A percentile compares a stretch with the other conserved stretches of the same genome.
Conservation (phyloP, 2,113 vertebrate species). For the Amblyornis subalaris region DNA sequence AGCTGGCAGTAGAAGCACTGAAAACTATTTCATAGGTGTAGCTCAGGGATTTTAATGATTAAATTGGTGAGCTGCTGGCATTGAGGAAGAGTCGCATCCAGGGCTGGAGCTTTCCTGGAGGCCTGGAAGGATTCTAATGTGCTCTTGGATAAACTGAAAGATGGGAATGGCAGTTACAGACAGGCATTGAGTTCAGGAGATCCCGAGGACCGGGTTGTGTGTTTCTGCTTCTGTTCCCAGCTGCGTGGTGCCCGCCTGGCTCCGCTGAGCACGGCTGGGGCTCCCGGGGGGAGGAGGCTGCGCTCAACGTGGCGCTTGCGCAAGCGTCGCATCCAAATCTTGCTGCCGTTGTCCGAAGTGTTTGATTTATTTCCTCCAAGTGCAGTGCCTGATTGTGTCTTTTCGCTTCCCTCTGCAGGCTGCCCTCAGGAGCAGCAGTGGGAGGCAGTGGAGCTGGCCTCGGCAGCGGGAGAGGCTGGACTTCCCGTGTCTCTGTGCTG, state of each 20-base stretch:
- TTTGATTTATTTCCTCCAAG: accelerated
- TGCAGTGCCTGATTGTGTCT: neutral
- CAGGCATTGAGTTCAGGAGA: neutral
- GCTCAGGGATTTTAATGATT: neutral
- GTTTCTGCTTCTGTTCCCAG: neutral
- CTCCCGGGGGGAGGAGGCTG: neutral
- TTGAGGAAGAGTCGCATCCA: neutral
- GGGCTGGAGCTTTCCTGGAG: neutral
- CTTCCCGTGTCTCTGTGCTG: conserved; percentile 93
- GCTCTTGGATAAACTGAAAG: accelerated
- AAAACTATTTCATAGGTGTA: neutral
- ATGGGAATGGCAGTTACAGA: neutral
- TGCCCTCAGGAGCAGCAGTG: conserved; percentile 85
- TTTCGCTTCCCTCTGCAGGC: conserved; percentile 66
- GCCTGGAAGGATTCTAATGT: neutral
- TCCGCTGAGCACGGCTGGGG: accelerated
- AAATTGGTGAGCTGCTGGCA: neutral
- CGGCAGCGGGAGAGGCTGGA: conserved; percentile 83
- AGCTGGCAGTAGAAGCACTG: neutral
- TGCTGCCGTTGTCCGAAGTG: accelerated
- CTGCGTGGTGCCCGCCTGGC: neutral
- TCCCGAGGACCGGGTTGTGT: accelerated
- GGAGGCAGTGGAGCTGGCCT: conserved; percentile 89
- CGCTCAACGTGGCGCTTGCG: accelerated
- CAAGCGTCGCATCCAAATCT: accelerated